Evolutionary conservation across 2,888 invertebrate genomes (phyloP).

Genomic region (Ophraella communa): DNA sequence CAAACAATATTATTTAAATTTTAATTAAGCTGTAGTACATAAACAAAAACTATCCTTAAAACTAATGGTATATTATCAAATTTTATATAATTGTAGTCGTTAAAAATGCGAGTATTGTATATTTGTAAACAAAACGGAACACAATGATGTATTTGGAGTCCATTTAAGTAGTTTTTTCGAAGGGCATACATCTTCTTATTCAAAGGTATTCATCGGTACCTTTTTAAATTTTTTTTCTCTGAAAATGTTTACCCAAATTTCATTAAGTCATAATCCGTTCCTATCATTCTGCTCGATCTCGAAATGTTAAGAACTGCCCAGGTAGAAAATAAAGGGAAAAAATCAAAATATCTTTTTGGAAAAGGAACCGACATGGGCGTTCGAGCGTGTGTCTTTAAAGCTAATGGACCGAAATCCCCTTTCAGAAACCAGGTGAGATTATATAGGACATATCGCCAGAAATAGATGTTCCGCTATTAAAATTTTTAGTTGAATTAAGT

Average conservation of each 20-base stretch:
- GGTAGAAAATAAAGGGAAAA: conserved; percentile 33
- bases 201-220: conserved; percentile 27
- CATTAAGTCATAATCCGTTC: conserved; percentile 41
- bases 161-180: neutral
- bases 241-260: conserved; percentile 40
- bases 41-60: too few relatives aligned
- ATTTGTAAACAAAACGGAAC: neutral
- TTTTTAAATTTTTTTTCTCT: conserved; percentile 28
- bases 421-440: conserved; percentile 38
- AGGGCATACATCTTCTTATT: conserved; percentile 7
- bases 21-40: too few relatives aligned
- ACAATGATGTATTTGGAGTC: neutral
- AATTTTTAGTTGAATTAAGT: neutral
- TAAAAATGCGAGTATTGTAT: neutral
- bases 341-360: conserved; percentile 48
- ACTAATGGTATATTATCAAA: too few relatives aligned
- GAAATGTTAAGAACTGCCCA: conserved; percentile 35
- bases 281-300: conserved; percentile 40
- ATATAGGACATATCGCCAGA: conserved; percentile 3
- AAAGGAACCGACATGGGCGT: conserved; percentile 56
- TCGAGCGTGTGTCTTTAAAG: conserved; percentile 54
- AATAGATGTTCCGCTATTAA: neutral
- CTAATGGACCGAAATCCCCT: conserved; percentile 55
- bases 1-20: too few relatives aligned
- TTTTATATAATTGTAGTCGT: too few relatives aligned